phyloP scores from a whole-genome alignment of 2,888 invertebrate species.

The Prosapia bicincta region DNA sequence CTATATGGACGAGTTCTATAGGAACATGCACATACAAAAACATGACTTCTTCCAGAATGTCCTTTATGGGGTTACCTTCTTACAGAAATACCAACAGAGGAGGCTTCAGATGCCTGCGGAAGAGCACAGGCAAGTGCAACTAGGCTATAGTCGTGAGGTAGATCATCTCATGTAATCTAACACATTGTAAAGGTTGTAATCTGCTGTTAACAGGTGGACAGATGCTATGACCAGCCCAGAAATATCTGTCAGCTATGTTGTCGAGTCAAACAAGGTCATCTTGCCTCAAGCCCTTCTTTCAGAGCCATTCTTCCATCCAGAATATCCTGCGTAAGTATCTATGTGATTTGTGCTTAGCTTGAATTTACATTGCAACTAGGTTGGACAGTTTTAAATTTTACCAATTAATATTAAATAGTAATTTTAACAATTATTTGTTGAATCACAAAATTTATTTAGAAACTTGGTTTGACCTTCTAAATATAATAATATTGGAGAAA shows the following conservation, averaged over 20 bases:
- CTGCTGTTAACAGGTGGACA: slow-evolving; percentile 44
- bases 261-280: slow-evolving; percentile 49
- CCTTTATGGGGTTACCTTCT: slow-evolving; percentile 48
- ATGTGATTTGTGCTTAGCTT: no score
- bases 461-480: no score
- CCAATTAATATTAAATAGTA: no score
- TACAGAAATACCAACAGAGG: slow-evolving; percentile 46
- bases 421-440: no score
- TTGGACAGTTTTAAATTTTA: no score
- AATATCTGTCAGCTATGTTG: slow-evolving; percentile 45
- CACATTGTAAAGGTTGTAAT: no score
- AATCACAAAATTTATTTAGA: no score
- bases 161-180: no score
- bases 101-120: slow-evolving; percentile 44
- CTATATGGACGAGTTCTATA: slow-evolving; percentile 44
- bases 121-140: slow-evolving; percentile 43
- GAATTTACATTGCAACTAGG: no score
- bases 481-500: no score
- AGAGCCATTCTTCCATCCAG: slow-evolving; percentile 47
- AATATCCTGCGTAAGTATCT: slow-evolving; percentile 48
- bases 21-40: slow-evolving; percentile 29
- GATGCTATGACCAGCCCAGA: slow-evolving; percentile 41
- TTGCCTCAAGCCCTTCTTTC: slow-evolving; percentile 49
- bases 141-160: no score
- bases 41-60: slow-evolving; percentile 53